Conservation (phyloP, 2,888 invertebrate genomes). For the Temnothorax unifasciatus region DNA sequence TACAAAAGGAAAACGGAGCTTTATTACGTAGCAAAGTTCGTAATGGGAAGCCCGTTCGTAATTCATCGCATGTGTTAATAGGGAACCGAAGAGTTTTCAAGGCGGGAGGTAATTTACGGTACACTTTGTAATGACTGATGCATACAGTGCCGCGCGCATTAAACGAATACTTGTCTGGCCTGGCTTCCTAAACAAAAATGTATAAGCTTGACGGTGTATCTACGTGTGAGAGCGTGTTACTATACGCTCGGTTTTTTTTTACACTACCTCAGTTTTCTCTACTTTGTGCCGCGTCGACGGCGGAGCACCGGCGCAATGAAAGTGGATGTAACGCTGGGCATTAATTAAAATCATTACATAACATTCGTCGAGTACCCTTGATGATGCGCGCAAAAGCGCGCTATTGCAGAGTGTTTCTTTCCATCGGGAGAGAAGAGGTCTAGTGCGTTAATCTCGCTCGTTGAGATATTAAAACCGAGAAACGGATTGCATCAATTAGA, state of each 20-base stretch:
- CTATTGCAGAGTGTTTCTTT: not conserved
- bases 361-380: constrained; percentile 52
- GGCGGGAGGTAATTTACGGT: constrained; percentile 31
- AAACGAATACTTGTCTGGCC: constrained; percentile 66
- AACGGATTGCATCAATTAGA: constrained; percentile 66
- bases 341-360: constrained; percentile 72
- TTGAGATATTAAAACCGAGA: constrained; percentile 46
- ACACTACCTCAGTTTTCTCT: constrained; percentile 51
- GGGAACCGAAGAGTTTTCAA: constrained; percentile 43
- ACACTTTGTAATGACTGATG: constrained; percentile 37
- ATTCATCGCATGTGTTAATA: constrained; percentile 44
- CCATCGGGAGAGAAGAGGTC: not conserved
- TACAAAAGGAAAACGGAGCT: constrained; percentile 16
- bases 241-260: constrained; percentile 29
- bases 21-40: constrained; percentile 33
- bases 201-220: constrained; percentile 65
- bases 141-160: constrained; percentile 58
- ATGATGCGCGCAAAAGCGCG: constrained; percentile 50
- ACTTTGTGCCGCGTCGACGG: constrained; percentile 58
- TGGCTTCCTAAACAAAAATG: constrained; percentile 67
- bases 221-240: constrained; percentile 41
- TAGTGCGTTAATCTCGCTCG: constrained; percentile 44
- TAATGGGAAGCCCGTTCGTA: constrained; percentile 6
- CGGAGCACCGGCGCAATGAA: constrained; percentile 22
- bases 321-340: constrained; percentile 50